phyloP scores from a whole-genome alignment of 2,113 vertebrate genomes.

The Leptocoma aspasia region DNA sequence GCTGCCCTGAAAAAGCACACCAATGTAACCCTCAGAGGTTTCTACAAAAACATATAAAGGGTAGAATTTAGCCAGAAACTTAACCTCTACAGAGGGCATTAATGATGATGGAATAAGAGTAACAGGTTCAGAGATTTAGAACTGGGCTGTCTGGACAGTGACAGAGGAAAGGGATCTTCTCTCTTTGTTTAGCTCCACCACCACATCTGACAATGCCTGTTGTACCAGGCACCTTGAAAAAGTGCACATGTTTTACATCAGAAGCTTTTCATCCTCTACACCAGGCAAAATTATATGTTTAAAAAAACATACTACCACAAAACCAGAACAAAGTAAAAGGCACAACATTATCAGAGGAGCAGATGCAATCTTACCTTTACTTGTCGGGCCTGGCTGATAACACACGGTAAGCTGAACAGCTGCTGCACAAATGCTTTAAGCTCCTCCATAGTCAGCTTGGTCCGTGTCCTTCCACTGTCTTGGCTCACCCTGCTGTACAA shows the following conservation, averaged over 20 bases:
- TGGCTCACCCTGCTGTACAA: slow-evolving; percentile 78
- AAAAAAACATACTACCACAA: not conserved
- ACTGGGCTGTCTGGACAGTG: not conserved
- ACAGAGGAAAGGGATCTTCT: not conserved
- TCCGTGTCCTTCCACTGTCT: slow-evolving; percentile 85
- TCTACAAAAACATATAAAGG: not conserved
- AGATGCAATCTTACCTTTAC: slow-evolving; percentile 80
- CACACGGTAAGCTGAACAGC: slow-evolving; percentile 89
- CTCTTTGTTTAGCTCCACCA: not conserved
- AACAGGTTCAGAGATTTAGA: not conserved
- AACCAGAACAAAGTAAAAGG: not conserved
- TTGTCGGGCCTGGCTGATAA: slow-evolving; percentile 93
- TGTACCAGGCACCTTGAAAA: not conserved
- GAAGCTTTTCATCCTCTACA: not conserved
- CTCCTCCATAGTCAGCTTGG: slow-evolving; percentile 95
- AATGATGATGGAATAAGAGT: not conserved
- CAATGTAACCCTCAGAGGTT: not conserved
- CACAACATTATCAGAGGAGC: not conserved
- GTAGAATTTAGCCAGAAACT: not conserved
- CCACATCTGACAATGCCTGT: not conserved
- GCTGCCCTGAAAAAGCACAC: not conserved
- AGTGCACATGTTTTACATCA: not conserved
- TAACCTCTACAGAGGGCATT: not conserved
- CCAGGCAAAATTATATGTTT: not conserved
- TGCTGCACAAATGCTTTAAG: slow-evolving; percentile 97